phyloP scores from a whole-genome alignment of 1,140 invertebrate genomes.

The Thaumetopoea pityocampa region DNA sequence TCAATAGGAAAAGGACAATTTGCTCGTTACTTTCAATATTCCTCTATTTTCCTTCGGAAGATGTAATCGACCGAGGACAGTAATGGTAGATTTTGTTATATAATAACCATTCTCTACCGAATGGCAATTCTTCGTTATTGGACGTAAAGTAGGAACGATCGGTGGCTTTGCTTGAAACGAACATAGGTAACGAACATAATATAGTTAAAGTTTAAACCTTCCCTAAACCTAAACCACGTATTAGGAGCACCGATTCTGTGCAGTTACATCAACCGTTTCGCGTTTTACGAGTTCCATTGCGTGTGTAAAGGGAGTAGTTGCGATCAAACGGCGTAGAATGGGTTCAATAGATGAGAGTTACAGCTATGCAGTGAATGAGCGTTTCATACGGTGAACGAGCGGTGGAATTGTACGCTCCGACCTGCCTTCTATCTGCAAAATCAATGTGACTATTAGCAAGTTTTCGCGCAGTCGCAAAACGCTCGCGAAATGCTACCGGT shows the following conservation, averaged over 20 bases:
- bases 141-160: constrained; percentile 44
- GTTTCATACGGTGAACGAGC: constrained; percentile 29
- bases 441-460: constrained; percentile 75
- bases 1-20: constrained; percentile 33
- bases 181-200: constrained; percentile 52
- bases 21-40: constrained; percentile 36
- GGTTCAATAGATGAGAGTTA: constrained; percentile 19
- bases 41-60: constrained; percentile 34
- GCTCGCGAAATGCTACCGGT: constrained; percentile 46
- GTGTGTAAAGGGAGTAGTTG: constrained; percentile 12
- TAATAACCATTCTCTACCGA: constrained; percentile 47
- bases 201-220: constrained; percentile 58
- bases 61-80: constrained; percentile 36
- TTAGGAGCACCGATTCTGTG: constrained; percentile 13
- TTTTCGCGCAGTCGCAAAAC: constrained; percentile 73
- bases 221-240: constrained; percentile 30
- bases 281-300: constrained; percentile 29
- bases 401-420: constrained; percentile 58
- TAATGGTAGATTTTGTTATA: constrained; percentile 43
- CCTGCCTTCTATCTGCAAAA: constrained; percentile 74
- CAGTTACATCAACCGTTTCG: constrained; percentile 16
- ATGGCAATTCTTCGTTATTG: constrained; percentile 46
- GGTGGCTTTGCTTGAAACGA: constrained; percentile 41
- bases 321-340: constrained; percentile 12
- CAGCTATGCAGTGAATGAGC: constrained; percentile 19